Evolutionary conservation across 2,888 invertebrate species (phyloP), one percentile per base, ranked within the genome.

Genomic region (Andrena minutula): DNA sequence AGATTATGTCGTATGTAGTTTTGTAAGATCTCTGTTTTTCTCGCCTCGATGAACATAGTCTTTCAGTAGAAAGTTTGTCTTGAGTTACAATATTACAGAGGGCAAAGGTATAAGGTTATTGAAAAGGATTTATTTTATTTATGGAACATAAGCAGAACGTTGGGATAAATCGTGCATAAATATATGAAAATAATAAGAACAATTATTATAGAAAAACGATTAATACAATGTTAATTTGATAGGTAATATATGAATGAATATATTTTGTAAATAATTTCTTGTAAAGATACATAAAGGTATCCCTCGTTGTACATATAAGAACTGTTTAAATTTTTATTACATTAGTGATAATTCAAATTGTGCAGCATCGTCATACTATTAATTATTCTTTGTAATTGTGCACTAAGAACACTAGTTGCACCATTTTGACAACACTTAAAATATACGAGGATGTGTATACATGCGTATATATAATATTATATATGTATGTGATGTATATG

Each of bases 191-290:
- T 86, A 74, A 89, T 87, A 89, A 89, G 84, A 88, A 82, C 89
- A 84, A 90, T 83, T 86, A 88, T 87, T 84, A 87, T 86, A 86
- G 85, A 87, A 83, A 81, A 85, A 85, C 83, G 83, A 88, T 87
- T 87, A 88, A 88, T 84, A 91, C 90, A 91, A 91, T 92, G 91
- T 93, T 92, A 93, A 92, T 92, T 93, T 93, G 90, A 93, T 92
- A 92, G 90, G 90, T 93, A 93, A 92, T 93, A 93, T 92, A 93
- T 92, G 91, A 90, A 93, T 90, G 89, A 91, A 92, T 93, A 93
- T 93, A 93, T 93, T 93, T 93, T 93, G 93, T 93, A 93, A 92
- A 93, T 93, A 93, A 93, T 91, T 92, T 93, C 93, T 93, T 91
- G 92, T 93, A 92, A 92, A 93, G 89, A 92, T 89, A 89, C 88